Evolutionary conservation across 37 sponge, comb jelly and placozoan genomes (phyloP).

Genomic region (Geodia barretti): DNA sequence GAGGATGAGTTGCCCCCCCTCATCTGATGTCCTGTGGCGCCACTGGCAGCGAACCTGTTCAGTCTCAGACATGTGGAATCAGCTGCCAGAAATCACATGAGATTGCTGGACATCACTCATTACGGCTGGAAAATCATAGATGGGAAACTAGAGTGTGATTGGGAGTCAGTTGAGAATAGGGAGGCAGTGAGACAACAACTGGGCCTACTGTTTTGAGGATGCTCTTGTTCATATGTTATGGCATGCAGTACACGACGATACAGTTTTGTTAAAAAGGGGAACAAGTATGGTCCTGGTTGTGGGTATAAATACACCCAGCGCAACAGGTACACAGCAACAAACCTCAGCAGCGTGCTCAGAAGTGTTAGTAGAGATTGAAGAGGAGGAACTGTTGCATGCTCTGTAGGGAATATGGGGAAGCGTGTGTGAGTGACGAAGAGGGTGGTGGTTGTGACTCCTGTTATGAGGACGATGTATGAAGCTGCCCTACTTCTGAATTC

Average conservation of each 20-base stretch:
- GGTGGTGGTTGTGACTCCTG: too few relatives aligned
- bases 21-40: conserved; percentile 16
- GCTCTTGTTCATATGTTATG: conserved; percentile 6
- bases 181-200: not conserved
- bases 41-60: conserved; percentile 45
- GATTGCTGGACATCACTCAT: not conserved
- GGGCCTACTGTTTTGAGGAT: conserved; percentile 2
- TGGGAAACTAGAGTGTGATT: not conserved
- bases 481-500: too few relatives aligned
- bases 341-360: too few relatives aligned
- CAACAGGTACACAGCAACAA: too few relatives aligned
- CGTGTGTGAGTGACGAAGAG: too few relatives aligned
- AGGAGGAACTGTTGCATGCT: too few relatives aligned
- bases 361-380: too few relatives aligned
- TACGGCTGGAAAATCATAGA: conserved; percentile 18
- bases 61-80: conserved; percentile 18
- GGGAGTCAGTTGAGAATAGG: conserved; percentile 12
- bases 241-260: conserved; percentile 23
- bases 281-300: conserved; percentile 36
- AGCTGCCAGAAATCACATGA: not conserved
- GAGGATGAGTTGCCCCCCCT: conserved; percentile 26
- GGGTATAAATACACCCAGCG: conserved; percentile 6
- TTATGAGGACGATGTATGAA: too few relatives aligned
- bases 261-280: conserved; percentile 4
- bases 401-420: too few relatives aligned